Evolutionary conservation across 2,888 invertebrate genomes (phyloP).

Genomic region (Sphinx pinastri): DNA sequence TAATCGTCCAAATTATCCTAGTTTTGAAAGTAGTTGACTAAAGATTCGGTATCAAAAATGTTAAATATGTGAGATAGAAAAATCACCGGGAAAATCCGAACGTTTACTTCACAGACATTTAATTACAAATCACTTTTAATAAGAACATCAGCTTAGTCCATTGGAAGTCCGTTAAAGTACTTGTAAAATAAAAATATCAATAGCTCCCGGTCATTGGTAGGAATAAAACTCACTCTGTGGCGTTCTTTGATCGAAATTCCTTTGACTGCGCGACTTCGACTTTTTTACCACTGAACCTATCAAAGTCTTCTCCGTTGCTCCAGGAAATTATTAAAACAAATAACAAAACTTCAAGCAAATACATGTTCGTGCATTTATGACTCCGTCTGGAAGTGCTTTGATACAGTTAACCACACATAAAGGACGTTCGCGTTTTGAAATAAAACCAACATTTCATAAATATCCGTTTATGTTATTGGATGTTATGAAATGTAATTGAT

Average conservation of each 20-base stretch:
- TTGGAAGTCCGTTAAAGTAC: not conserved
- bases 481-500: slow-evolving; percentile 14
- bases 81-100: too few relatives aligned
- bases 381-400: slow-evolving; percentile 33
- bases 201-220: not conserved
- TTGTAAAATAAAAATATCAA: not conserved
- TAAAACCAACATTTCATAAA: slow-evolving; percentile 25
- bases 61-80: too few relatives aligned
- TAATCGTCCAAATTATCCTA: too few relatives aligned
- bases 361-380: slow-evolving; percentile 34
- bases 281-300: slow-evolving; percentile 61
- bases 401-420: slow-evolving; percentile 38
- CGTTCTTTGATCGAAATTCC: slow-evolving; percentile 48
- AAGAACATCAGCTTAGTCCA: too few relatives aligned
- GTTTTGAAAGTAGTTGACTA: too few relatives aligned
- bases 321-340: slow-evolving; percentile 47
- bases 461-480: slow-evolving; percentile 25
- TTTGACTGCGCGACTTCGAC: slow-evolving; percentile 49
- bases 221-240: slow-evolving; percentile 52
- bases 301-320: slow-evolving; percentile 50
- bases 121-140: too few relatives aligned
- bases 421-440: slow-evolving; percentile 37
- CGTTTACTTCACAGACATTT: too few relatives aligned
- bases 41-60: too few relatives aligned
- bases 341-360: slow-evolving; percentile 45